phyloP scores from a whole-genome alignment of 2,888 invertebrate genomes.

The Dione juno region DNA sequence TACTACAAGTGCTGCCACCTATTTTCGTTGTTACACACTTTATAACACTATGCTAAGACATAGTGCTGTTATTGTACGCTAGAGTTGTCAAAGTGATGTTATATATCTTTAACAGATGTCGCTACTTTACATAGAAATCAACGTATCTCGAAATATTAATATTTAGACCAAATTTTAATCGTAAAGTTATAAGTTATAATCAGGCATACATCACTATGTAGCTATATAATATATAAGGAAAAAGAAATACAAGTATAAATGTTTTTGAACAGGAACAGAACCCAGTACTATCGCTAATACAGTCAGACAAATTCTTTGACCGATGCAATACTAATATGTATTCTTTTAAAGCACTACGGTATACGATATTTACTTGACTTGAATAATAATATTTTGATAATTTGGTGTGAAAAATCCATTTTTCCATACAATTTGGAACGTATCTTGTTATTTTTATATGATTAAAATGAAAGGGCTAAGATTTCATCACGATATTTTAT shows the following conservation, averaged over 20 bases:
- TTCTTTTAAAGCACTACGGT: too few species aligned
- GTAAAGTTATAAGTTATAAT: background rate
- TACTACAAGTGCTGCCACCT: background rate
- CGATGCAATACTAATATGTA: too few species aligned
- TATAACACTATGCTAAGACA: background rate
- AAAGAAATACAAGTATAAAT: too few species aligned
- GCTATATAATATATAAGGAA: too few species aligned
- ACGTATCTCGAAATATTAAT: background rate
- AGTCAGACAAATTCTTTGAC: too few species aligned
- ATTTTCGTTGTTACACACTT: too few species aligned
- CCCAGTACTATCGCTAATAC: too few species aligned
- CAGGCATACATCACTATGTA: too few species aligned
- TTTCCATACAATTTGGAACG: constrained; percentile 15
- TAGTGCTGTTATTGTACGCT: background rate
- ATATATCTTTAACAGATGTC: background rate
- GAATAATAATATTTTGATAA: too few species aligned
- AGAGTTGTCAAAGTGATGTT: background rate
- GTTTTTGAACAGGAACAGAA: too few species aligned
- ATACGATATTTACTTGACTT: too few species aligned
- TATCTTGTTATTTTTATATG: constrained; percentile 27
- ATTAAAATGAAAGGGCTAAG: constrained; percentile 30
- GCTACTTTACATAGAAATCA: background rate
- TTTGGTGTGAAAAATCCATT: background rate
- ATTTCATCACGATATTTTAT: constrained; percentile 36
- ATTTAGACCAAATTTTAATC: background rate